These are phyloP conservation scores for Gobionotothen gibberifrons DNA, from an alignment of 2,797 vertebrate genomes.

Conservation along the genomic window DNA sequence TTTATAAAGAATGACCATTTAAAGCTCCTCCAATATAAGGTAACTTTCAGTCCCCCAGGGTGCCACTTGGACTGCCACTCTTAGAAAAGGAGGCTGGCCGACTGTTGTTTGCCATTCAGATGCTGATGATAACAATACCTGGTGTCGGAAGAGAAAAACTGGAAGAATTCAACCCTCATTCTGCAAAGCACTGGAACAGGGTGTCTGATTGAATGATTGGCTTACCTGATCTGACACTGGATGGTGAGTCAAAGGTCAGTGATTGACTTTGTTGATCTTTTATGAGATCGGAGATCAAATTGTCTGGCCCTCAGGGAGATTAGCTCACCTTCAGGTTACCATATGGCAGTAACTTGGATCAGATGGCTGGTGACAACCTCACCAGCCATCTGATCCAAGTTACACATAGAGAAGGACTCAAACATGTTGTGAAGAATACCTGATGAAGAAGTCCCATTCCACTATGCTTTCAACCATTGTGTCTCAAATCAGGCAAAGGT, in stretches of 20 bases:
- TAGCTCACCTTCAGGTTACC: neutral
- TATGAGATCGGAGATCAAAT: constrained; percentile 4
- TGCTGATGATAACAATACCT: neutral
- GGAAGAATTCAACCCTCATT: neutral
- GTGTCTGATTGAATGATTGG: neutral
- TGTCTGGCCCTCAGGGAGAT: neutral
- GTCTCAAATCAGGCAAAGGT: neutral
- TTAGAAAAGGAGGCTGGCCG: neutral
- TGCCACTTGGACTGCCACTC: neutral
- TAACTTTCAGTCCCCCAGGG: too few relatives aligned
- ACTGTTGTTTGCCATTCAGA: constrained; percentile 2
- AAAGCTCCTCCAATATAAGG: too few relatives aligned
- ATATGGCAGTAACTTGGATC: constrained; percentile 9
- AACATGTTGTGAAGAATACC: neutral
- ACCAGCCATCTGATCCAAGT: too few relatives aligned
- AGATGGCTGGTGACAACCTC: neutral
- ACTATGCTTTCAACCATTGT: neutral
- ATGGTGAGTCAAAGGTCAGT: neutral
- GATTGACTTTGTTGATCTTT: constrained; percentile 7
- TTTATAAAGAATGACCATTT: too few relatives aligned
- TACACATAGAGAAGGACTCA: neutral
- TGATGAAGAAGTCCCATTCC: neutral
- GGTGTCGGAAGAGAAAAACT: neutral
- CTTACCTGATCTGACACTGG: neutral
- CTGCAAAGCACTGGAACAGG: neutral